phyloP scores from a whole-genome alignment of 2,113 vertebrate genomes.

The Chionodraco myersi region DNA sequence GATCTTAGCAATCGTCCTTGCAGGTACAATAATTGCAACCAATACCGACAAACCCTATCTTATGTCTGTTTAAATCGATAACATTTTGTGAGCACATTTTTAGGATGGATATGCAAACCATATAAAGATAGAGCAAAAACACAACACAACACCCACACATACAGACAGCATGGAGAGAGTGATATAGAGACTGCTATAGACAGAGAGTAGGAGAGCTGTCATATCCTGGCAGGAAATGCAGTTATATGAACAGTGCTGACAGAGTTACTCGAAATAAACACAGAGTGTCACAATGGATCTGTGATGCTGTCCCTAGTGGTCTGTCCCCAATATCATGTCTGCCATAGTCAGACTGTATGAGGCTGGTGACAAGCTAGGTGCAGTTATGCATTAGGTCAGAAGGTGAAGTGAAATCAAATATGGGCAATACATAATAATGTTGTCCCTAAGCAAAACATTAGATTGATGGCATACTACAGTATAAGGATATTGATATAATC shows the following conservation, averaged over 20 bases:
- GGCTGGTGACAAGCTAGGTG: neutral
- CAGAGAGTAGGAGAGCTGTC: neutral
- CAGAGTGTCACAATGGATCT: neutral
- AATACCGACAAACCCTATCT: neutral
- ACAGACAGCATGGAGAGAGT: slow-evolving; percentile 32
- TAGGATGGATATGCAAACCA: neutral
- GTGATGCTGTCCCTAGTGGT: slow-evolving; percentile 9
- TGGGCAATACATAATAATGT: neutral
- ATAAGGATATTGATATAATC: neutral
- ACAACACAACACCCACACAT: neutral
- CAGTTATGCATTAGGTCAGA: neutral
- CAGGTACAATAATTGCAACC: neutral
- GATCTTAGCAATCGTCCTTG: neutral
- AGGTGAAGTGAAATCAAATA: neutral
- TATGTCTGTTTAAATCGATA: neutral
- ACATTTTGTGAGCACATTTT: neutral
- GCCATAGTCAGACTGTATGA: neutral
- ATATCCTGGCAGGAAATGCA: slow-evolving; percentile 67
- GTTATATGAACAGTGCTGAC: slow-evolving; percentile 28
- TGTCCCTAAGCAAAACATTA: neutral
- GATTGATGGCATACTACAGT: neutral
- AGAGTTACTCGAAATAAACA: slow-evolving; percentile 22
- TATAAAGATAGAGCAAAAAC: neutral
- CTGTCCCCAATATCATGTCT: neutral
- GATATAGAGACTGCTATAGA: slow-evolving; percentile 36